phyloP scores from a whole-genome alignment of 2,797 vertebrate genomes.

The Crenuchus spilurus region DNA sequence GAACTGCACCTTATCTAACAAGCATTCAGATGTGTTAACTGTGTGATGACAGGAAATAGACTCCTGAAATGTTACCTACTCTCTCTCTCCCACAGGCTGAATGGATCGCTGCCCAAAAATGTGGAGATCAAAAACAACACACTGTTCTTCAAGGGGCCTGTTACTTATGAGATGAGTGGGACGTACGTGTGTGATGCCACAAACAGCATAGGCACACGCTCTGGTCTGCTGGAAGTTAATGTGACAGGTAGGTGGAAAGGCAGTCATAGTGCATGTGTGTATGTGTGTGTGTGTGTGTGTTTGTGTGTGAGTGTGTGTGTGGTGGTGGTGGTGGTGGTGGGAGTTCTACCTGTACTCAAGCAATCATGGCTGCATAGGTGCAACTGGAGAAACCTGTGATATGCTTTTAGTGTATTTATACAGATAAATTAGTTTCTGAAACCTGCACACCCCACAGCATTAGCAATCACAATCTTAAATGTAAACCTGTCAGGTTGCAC shows the following conservation, averaged over 20 bases:
- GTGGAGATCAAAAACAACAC: constrained; percentile 96
- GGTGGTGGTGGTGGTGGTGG: neutral
- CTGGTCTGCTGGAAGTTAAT: constrained; percentile 93
- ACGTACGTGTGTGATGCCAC: constrained; percentile 94
- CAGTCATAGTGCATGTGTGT: neutral
- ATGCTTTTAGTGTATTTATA: too few species aligned
- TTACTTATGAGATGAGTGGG: constrained; percentile 88
- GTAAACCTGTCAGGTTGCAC: too few species aligned
- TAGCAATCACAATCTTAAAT: too few species aligned
- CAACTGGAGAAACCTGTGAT: too few species aligned
- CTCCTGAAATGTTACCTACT: neutral
- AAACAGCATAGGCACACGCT: constrained; percentile 91
- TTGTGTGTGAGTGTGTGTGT: neutral
- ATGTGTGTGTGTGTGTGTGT: neutral
- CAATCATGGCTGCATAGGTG: constrained; percentile 16
- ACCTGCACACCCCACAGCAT: too few species aligned
- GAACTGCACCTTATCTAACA: neutral
- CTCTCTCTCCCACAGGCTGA: constrained; percentile 68
- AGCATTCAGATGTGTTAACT: neutral
- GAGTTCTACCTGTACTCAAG: neutral
- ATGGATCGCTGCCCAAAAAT: constrained; percentile 89
- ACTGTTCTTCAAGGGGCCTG: constrained; percentile 90
- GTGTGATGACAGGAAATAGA: constrained; percentile 19
- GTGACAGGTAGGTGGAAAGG: constrained; percentile 87
- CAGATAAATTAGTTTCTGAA: too few species aligned